Evolutionary conservation across 2,888 invertebrate genomes (phyloP).

Genomic region (Macaria liturata): DNA sequence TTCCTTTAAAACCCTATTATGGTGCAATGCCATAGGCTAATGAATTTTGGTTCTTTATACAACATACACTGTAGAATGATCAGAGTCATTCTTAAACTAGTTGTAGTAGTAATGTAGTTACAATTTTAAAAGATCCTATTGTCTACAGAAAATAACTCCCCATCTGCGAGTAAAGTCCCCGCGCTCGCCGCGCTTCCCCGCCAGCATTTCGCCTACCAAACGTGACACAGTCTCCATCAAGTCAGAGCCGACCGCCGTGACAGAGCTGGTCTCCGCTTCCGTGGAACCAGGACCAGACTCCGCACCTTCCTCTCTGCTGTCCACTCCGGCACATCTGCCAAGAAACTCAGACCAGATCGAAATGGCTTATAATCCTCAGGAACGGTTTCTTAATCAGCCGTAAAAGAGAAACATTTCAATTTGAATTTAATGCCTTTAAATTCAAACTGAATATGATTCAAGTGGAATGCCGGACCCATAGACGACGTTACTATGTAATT

Average conservation of each 20-base stretch:
- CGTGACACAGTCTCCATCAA: slow-evolving; percentile 57
- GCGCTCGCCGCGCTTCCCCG: slow-evolving; percentile 42
- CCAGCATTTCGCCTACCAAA: slow-evolving; percentile 51
- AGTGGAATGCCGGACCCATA: too few species aligned
- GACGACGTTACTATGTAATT: too few species aligned
- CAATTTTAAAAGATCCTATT: too few species aligned
- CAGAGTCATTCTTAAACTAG: too few species aligned
- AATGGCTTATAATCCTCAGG: slow-evolving; percentile 52
- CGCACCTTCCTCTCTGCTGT: slow-evolving; percentile 54
- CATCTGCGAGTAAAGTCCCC: slow-evolving; percentile 53
- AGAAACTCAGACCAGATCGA: slow-evolving; percentile 51
- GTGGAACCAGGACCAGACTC: slow-evolving; percentile 62
- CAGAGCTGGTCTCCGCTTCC: slow-evolving; percentile 68
- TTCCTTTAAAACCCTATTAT: too few species aligned
- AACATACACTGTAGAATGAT: too few species aligned
- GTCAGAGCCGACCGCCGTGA: slow-evolving; percentile 68
- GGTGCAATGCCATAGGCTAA: too few species aligned
- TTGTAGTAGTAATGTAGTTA: too few species aligned
- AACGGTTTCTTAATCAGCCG: slow-evolving; percentile 28
- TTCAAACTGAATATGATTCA: too few species aligned
- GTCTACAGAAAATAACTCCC: slow-evolving; percentile 62
- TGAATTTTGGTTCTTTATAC: too few species aligned
- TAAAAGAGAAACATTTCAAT: slow-evolving; percentile 1
- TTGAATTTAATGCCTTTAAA: too few species aligned
- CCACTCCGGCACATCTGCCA: slow-evolving; percentile 50